Base-by-base conservation (phyloP, 2,797 vertebrate species). In the Chiroxiphia lanceolata region DNA sequence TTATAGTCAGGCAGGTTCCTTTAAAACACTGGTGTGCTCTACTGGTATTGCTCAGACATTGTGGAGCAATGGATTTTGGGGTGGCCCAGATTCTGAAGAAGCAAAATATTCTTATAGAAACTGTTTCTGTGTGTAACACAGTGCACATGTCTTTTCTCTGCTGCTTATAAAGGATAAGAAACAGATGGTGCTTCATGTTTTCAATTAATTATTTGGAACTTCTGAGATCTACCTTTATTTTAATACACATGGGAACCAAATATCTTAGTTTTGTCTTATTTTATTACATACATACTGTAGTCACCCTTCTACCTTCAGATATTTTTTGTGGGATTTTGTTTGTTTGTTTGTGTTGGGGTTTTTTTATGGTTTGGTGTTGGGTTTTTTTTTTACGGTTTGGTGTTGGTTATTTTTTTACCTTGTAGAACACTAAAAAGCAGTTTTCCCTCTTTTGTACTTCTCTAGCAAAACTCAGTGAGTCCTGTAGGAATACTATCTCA, bases 371-470 rank as follows among this genome's bases (percentile, higher is more conserved):
- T 23, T 31, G 17, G 7, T 1, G 6, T 56, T 50, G 23, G 15
- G 34, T 22, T 0, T 3, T n/a, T n/a, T n/a, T n/a, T n/a, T n/a
- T n/a, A n/a, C n/a, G n/a, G n/a, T n/a, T n/a, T n/a, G n/a, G n/a
- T n/a, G n/a, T n/a, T n/a, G n/a, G n/a, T n/a, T n/a, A n/a, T 64
- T 5, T 29, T 59, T 65, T 38, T 13, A 57, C 19, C 7, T 77
- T 51, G 42, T 1, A 1, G 22, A 63, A 40, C 5, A 12, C 3
- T 59, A 33, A 64, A 51, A 67, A 0, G 4, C 3, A 2, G 1
- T 65, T 93, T 87, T 45, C 27, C 14, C 6, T 50, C 40, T 36
- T 75, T 83, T 5, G 1, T 82, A 22, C 11, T 47, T 56, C 26
- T 44, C 5, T 44, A 54, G 34, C 4, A 88, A 51, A 83, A 64